Conservation (phyloP, 2,888 invertebrate genomes). For the Helicoverpa assulta region DNA sequence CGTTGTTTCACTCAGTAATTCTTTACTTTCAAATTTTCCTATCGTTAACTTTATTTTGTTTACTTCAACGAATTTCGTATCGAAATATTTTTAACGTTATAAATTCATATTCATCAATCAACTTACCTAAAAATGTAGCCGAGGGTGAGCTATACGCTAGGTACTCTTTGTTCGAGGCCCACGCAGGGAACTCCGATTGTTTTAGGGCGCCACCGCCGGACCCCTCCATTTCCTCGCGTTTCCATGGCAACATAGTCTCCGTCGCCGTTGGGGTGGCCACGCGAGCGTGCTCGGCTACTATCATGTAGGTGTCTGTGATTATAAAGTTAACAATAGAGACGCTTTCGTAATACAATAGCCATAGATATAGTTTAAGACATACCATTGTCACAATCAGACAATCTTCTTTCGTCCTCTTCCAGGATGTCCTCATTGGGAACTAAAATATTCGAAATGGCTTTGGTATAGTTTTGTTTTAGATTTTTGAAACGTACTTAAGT, state of each 20-base stretch:
- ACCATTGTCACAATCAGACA: slow-evolving; percentile 85
- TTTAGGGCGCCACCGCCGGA: slow-evolving; percentile 92
- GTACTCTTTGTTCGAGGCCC: slow-evolving; percentile 98
- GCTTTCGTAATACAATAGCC: neutral
- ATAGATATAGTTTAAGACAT: slow-evolving; percentile 46
- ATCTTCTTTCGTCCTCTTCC: slow-evolving; percentile 87
- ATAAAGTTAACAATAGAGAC: slow-evolving; percentile 24
- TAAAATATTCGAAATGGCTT: slow-evolving; percentile 72
- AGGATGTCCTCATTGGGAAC: slow-evolving; percentile 89
- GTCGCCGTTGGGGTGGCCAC: slow-evolving; percentile 97
- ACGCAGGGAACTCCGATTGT: slow-evolving; percentile 97
- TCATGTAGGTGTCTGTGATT: slow-evolving; percentile 82
- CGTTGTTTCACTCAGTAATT: neutral
- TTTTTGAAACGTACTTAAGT: slow-evolving; percentile 2
- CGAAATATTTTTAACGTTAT: neutral
- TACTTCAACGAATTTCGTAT: neutral
- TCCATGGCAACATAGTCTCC: slow-evolving; percentile 98
- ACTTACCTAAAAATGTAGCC: slow-evolving; percentile 96
- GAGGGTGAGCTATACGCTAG: slow-evolving; percentile 97
- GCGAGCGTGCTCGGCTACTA: slow-evolving; percentile 92
- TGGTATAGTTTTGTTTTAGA: slow-evolving; percentile 7
- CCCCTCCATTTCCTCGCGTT: slow-evolving; percentile 94
- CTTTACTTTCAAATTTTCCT: neutral
- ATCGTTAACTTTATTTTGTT: neutral
- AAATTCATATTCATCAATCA: neutral